These are phyloP conservation scores for Marisa cornuarietis DNA, from an alignment of 1,140 invertebrate species.

Conservation along the genomic window DNA sequence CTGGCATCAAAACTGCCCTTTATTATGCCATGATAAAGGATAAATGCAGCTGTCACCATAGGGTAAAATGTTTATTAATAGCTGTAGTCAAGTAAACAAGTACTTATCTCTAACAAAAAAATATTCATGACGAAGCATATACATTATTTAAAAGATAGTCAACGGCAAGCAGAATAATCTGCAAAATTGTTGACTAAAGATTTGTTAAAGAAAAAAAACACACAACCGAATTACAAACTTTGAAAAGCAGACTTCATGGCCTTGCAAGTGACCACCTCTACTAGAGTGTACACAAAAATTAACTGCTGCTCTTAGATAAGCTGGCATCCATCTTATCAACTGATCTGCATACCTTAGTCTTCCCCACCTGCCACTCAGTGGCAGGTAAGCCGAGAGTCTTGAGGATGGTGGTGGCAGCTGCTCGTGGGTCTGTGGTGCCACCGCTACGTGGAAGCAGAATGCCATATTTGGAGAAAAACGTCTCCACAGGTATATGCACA, in stretches of 20 bases:
- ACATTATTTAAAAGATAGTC: too few relatives aligned
- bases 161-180: too few relatives aligned
- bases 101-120: neutral
- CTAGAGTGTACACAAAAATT: too few relatives aligned
- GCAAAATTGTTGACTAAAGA: too few relatives aligned
- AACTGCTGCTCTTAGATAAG: too few relatives aligned
- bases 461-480: slow-evolving; percentile 83
- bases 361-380: slow-evolving; percentile 91
- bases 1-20: slow-evolving; percentile 37
- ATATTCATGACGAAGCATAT: too few relatives aligned
- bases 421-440: slow-evolving; percentile 32
- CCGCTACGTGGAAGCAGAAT: slow-evolving; percentile 67
- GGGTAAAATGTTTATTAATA: too few relatives aligned
- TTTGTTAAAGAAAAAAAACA: neutral
- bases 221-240: neutral
- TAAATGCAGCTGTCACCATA: too few relatives aligned
- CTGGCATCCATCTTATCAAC: neutral
- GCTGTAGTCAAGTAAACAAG: neutral
- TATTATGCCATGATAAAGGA: neutral
- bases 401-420: slow-evolving; percentile 63
- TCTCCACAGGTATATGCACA: slow-evolving; percentile 82
- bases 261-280: neutral
- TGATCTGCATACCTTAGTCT: slow-evolving; percentile 79
- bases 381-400: slow-evolving; percentile 72
- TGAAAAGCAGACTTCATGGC: neutral